Conservation (phyloP, 2,113 vertebrate species). For the Dipodomys merriami region DNA sequence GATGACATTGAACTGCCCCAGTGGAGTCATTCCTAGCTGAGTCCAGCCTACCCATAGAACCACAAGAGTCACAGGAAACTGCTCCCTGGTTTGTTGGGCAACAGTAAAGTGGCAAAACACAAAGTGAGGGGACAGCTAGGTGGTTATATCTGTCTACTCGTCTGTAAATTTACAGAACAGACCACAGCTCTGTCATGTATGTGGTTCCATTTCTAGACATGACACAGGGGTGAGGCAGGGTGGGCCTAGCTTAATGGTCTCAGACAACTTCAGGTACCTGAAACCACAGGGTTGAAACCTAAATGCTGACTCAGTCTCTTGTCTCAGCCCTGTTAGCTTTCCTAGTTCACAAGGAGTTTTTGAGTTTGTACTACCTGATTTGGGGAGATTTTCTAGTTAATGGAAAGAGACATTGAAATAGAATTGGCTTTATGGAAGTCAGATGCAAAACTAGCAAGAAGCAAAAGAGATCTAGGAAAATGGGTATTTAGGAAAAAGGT, state of each 20-base stretch:
- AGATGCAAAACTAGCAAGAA: neutral
- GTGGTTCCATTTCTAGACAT: constrained; percentile 65
- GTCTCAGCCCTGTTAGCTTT: neutral
- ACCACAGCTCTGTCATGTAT: neutral
- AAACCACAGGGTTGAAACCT: constrained; percentile 52
- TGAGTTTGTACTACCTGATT: neutral
- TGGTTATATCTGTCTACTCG: neutral
- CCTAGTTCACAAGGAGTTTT: neutral
- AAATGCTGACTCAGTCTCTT: constrained; percentile 52
- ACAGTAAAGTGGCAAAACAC: too few species aligned
- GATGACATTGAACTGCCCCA: neutral
- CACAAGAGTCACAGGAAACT: too few species aligned
- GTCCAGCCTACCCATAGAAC: neutral
- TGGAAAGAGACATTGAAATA: neutral
- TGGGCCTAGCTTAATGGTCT: neutral
- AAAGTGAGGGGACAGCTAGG: neutral
- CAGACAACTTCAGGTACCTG: constrained; percentile 45
- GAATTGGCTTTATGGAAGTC: neutral
- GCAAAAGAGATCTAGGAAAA: neutral
- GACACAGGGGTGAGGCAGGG: constrained; percentile 26
- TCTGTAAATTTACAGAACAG: constrained; percentile 30
- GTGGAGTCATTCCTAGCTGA: neutral
- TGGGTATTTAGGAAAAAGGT: neutral
- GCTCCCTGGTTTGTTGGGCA: too few species aligned
- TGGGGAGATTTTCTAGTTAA: neutral